Base-by-base conservation (phyloP, 1,140 invertebrate genomes). In the Asbolus verrucosus region DNA sequence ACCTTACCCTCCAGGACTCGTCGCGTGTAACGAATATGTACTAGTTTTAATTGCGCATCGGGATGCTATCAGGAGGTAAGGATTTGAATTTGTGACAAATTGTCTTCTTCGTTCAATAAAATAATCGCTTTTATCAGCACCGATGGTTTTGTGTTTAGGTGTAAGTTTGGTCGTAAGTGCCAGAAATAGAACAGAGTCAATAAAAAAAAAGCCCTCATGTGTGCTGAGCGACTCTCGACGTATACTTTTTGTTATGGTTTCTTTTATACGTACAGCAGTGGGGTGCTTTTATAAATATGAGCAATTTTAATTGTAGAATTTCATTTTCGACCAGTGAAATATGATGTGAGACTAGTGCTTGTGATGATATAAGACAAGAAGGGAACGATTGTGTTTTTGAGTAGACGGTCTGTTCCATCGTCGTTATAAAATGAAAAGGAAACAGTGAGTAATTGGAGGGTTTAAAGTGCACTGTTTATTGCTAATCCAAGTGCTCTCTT, bases 241-340 rank as follows among this genome's bases (percentile, higher is more conserved):
- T 19, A 16, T 15, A 16, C 59, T 61, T 38, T 61, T 61, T 38
- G 24, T 61, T 27, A 3, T 11, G 16, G 60, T 62, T 33, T 62
- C 36, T 62, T 61, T 61, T 31, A 16, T 36, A 27, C 15, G 14
- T 59, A 4, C 36, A 62, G 31, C 21, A 21, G 61, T 63, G 61
- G 61, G 61, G 61, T 63, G 33, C 33, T 36, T 63, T 63, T 63
- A 63, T 63, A 63, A 63, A 63, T 63, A 63, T 41, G 33, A 27
- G 61, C 33, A 38, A 63, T 63, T 63, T 62, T 38, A 21, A 54
- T 54, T 24, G 46, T 54, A 27, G 46, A 30, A 27, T 54, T 24
- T 54, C 21, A 54, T n/a, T n/a, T n/a, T n/a, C n/a, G n/a, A n/a
- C n/a, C n/a, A n/a, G n/a, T n/a, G n/a, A n/a, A n/a, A n/a, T n/a